phyloP scores from a whole-genome alignment of 1,140 invertebrate genomes.

The Colletes latitarsis region DNA sequence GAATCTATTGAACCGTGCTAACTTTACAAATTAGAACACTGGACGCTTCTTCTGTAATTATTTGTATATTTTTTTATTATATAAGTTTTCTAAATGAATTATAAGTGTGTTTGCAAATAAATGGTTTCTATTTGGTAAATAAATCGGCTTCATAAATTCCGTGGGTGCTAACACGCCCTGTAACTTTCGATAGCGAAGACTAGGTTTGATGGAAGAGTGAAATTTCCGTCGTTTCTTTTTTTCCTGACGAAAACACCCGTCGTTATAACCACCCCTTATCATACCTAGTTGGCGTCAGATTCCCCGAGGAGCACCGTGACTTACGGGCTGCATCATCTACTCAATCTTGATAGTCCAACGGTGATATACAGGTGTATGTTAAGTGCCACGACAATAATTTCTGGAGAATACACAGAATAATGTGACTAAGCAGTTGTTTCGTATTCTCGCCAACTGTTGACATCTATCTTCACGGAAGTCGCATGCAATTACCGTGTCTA shows the following conservation, averaged over 20 bases:
- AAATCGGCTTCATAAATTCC: background rate
- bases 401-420: slow-evolving; percentile 10
- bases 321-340: slow-evolving; percentile 18
- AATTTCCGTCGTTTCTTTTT: background rate
- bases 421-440: slow-evolving; percentile 24
- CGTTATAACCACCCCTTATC: slow-evolving; percentile 12
- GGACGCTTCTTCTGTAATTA: no score
- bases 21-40: no score
- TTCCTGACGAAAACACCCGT: slow-evolving; percentile 1
- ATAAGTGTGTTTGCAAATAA: no score
- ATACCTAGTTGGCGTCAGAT: background rate
- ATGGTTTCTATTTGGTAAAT: no score
- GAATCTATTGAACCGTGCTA: no score
- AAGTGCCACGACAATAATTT: slow-evolving; percentile 35
- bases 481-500: slow-evolving; percentile 1
- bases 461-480: slow-evolving; percentile 2
- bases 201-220: background rate
- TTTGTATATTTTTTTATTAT: no score
- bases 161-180: background rate
- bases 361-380: slow-evolving; percentile 36
- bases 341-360: slow-evolving; percentile 37
- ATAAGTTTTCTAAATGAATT: no score
- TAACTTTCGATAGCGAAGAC: background rate
- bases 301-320: slow-evolving; percentile 40
- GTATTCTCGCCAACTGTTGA: background rate